Base-by-base conservation (phyloP, 2,797 vertebrate genomes). In the Lagocephalus sceleratus region DNA sequence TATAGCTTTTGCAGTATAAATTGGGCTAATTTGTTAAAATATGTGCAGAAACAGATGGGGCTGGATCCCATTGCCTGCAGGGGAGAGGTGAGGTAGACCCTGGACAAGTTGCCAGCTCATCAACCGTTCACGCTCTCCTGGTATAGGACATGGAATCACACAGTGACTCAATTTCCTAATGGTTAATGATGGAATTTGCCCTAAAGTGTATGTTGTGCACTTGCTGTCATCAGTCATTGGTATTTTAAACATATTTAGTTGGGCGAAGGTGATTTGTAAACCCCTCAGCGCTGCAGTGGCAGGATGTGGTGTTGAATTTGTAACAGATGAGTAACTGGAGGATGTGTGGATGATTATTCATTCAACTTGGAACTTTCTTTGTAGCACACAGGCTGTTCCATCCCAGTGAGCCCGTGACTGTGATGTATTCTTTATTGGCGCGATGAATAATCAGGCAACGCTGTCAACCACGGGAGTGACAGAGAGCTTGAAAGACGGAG, bases 361-460 rank as follows among this genome's bases (percentile, higher is more conserved):
- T 81, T 72, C 68, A 77, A 73, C 66, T 43, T 65, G 79, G 69
- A 51, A 70, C 17, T 66, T 71, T 64, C 41, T 47, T 47, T 57
- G 16, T 15, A 32, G 50, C 60, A 53, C 25, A 46, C 43, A 14
- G 21, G 56, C 51, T 66, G 48, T 66, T 67, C 61, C 46, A 15
- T 40, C 44, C 66, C 66, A 54, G 60, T 1, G 40, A 45, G 17
- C 40, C 47, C 0, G 5, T 47, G 62, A 57, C 60, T 65, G 51
- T 63, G 57, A 83, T 75, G 62, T 49, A 38, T 80, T 76, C 63
- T 73, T 73, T 65, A 76, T 61, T 54, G 71, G 50, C 38, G 68
- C 50, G 55, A 70, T 6, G 63, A 79, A 69, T 74, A 78, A 69
- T 69, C 66, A 64, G 20, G 58, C 23, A 22, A 68, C 60, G 73